A percentile compares a stretch with the other conserved stretches of the same genome.
phyloP scores from a whole-genome alignment of 92 coral and sea anemone genomes.

The Siderastrea radians region DNA sequence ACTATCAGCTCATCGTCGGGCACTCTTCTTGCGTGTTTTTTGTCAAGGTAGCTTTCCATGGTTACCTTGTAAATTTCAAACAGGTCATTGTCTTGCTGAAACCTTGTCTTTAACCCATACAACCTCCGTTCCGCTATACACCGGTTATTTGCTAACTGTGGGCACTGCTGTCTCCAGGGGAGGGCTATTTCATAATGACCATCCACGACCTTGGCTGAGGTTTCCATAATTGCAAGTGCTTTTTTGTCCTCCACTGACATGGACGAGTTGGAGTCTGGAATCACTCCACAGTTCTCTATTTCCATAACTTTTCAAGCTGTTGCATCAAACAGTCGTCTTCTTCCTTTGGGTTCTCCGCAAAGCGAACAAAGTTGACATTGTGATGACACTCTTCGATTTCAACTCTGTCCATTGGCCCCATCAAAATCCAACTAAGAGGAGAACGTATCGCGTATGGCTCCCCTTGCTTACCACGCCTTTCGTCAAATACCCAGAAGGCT shows the following conservation, averaged over 20 bases:
- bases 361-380: neutral
- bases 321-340: neutral
- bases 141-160: conserved; percentile 38
- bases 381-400: neutral
- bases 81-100: conserved; percentile 33
- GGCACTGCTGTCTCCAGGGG: conserved; percentile 25
- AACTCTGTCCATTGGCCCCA: conserved; percentile 14
- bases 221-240: conserved; percentile 38
- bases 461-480: conserved; percentile 38
- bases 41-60: conserved; percentile 35
- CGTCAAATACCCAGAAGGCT: conserved; percentile 70
- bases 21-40: conserved; percentile 46
- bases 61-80: conserved; percentile 33
- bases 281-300: neutral
- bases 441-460: conserved; percentile 58
- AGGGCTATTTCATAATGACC: conserved; percentile 55
- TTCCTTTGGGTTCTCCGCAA: neutral
- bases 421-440: conserved; percentile 53
- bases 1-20: conserved; percentile 5
- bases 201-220: conserved; percentile 11
- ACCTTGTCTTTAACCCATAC: conserved; percentile 20
- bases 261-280: neutral
- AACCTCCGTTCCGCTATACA: conserved; percentile 38
- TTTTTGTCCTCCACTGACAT: conserved; percentile 32
- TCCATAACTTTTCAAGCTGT: conserved; percentile 17